Percentiles rank a stretch among this genome's conserved stretches.
Conservation (phyloP, 1,140 invertebrate species). For the Papilio helenus region DNA sequence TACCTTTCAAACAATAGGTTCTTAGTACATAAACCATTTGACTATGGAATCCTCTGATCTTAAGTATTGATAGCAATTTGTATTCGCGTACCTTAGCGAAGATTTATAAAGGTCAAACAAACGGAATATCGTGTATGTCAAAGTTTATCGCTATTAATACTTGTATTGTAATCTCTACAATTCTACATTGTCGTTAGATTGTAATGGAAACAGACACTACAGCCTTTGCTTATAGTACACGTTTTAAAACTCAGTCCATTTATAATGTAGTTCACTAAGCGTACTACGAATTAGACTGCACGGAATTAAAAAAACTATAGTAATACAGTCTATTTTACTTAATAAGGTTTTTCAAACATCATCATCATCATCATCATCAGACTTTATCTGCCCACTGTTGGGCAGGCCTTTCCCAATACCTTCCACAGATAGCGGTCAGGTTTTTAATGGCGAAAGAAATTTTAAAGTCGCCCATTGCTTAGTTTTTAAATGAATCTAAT, state of each 20-base stretch:
- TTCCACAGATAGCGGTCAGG: too few species aligned
- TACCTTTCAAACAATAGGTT: background rate
- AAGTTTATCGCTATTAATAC: slow-evolving; percentile 7
- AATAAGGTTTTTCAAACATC: too few species aligned
- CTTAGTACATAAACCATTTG: background rate
- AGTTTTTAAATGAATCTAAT: too few species aligned
- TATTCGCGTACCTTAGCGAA: slow-evolving; percentile 10
- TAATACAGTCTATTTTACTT: too few species aligned
- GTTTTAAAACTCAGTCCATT: background rate
- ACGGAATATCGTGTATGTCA: slow-evolving; percentile 9
- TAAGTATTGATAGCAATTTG: slow-evolving; percentile 14
- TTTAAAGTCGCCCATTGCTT: too few species aligned
- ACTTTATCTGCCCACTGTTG: too few species aligned
- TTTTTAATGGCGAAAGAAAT: too few species aligned
- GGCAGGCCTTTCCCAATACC: too few species aligned
- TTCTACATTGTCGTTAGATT: background rate
- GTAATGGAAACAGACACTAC: background rate
- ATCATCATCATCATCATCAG: too few species aligned
- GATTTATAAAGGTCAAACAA: slow-evolving; percentile 22
- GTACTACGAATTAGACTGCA: too few species aligned
- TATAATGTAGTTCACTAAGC: background rate
- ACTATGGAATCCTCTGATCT: background rate
- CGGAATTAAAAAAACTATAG: too few species aligned
- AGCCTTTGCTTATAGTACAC: background rate
- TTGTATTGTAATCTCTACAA: background rate